Evolutionary conservation across 2,113 vertebrate genomes (phyloP).

Genomic region (Thymallus thymallus): DNA sequence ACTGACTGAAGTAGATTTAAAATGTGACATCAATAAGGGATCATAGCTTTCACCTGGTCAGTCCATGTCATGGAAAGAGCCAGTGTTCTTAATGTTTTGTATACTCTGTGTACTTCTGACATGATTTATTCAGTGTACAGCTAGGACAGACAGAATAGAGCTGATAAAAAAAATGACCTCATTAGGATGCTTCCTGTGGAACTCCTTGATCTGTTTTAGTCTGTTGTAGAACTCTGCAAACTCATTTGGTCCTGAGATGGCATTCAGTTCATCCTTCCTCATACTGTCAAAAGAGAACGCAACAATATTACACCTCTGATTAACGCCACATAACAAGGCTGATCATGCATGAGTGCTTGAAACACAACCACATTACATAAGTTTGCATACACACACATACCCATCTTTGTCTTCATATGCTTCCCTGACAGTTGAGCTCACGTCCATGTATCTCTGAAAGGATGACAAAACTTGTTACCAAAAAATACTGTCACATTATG

Average conservation of each 20-base stretch:
- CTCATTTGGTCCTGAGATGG: constrained; percentile 96
- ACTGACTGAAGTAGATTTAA: no score
- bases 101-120: no score
- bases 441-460: constrained; percentile 93
- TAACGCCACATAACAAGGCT: background rate
- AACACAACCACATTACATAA: background rate
- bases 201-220: constrained; percentile 97
- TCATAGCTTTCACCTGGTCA: no score
- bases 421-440: constrained; percentile 88
- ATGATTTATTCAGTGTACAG: background rate
- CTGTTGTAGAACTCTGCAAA: constrained; percentile 98
- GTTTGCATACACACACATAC: constrained; percentile 66
- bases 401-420: constrained; percentile 96
- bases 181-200: constrained; percentile 95
- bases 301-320: background rate
- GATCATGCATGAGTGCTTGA: background rate
- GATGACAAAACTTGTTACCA: background rate
- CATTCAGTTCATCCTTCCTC: constrained; percentile 90
- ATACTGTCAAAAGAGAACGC: constrained; percentile 70
- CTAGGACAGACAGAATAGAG: background rate
- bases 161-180: constrained; percentile 74
- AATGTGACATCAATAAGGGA: no score
- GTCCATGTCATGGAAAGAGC: no score
- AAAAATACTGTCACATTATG: background rate
- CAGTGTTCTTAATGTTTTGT: no score